Conservation (phyloP, 2,797 vertebrate genomes). For the Ceryle rudis region DNA sequence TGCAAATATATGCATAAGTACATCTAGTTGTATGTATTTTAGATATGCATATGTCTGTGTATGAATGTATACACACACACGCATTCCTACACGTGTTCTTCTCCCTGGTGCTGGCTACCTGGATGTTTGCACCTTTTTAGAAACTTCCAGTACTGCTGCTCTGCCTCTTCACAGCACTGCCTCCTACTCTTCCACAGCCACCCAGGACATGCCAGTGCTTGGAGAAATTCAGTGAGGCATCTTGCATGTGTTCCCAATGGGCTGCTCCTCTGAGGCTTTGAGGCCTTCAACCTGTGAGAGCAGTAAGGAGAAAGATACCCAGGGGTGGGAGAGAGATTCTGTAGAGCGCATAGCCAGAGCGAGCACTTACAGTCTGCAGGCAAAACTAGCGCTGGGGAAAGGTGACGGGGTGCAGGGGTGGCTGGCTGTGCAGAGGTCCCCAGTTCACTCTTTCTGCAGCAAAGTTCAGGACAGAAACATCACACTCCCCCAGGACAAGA, state of each 20-base stretch:
- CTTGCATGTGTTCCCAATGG: not conserved
- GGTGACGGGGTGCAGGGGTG: not conserved
- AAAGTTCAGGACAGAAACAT: not conserved
- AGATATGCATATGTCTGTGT: not conserved
- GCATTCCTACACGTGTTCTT: accelerated
- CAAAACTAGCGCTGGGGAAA: not conserved
- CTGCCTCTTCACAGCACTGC: not conserved
- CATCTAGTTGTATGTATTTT: not conserved
- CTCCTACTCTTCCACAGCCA: not conserved
- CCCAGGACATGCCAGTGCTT: not conserved
- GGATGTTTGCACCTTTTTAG: not conserved
- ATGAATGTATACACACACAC: not conserved
- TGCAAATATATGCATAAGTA: not conserved
- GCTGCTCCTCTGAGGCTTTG: not conserved
- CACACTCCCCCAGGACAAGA: accelerated
- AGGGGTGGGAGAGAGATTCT: not conserved
- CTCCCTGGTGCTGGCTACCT: not conserved
- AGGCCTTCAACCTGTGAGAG: not conserved
- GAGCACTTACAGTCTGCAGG: not conserved
- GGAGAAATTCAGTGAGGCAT: not conserved
- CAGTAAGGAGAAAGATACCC: not conserved
- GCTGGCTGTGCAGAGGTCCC: not conserved
- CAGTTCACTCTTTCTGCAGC: not conserved
- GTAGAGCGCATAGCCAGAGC: accelerated
- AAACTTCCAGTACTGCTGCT: not conserved